Base-by-base conservation (phyloP, 37 sponge, comb jelly and placozoan species). In the Theonella swinhoei region DNA sequence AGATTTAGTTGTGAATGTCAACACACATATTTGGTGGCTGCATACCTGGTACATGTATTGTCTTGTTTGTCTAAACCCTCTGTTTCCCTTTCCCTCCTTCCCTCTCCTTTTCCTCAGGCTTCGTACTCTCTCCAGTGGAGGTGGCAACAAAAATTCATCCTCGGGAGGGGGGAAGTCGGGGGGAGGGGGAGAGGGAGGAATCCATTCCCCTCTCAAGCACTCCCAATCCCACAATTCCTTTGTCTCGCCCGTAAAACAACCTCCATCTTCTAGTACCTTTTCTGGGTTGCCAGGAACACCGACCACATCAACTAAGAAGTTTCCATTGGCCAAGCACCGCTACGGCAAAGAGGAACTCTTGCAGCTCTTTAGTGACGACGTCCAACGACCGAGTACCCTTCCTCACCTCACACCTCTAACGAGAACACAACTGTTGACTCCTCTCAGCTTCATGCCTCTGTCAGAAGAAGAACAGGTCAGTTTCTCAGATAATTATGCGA, bases 281-380 rank as follows among this genome's bases (percentile, higher is more conserved):
- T 72, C 73, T 7, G 41, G 23, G 20, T n/a, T n/a, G n/a, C n/a
- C n/a, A n/a, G n/a, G n/a, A n/a, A n/a, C n/a, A n/a, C 58, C 82
- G 28, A 62, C 72, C 64, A 28, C 60, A 0, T 23, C 1, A 28
- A 38, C 36, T 5, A 68, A 47, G 7, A 64, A 61, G 43, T 86
- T 93, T 54, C 62, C 72, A 43, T 61, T 90, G 64, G 94, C 94
- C 8, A 84, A 90, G 34, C 59, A 84, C 36, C 91, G 94, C 37
- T 94, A 94, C 36, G 94, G 94, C 2, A 64, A 79, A 32, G 94
- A 94, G 66, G 94, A 94, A 62, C 80, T 94, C 72, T 66, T 94
- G 39, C 80, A 84, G 29, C 70, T 94, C 42, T 74, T 76, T 54
- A n/a, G 54, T 8, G 79, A 85, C 20, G 63, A 82, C 37, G 28